These are phyloP conservation scores for Limnephilus lunatus DNA, from an alignment of 2,888 invertebrate species.

Conservation along the genomic window DNA sequence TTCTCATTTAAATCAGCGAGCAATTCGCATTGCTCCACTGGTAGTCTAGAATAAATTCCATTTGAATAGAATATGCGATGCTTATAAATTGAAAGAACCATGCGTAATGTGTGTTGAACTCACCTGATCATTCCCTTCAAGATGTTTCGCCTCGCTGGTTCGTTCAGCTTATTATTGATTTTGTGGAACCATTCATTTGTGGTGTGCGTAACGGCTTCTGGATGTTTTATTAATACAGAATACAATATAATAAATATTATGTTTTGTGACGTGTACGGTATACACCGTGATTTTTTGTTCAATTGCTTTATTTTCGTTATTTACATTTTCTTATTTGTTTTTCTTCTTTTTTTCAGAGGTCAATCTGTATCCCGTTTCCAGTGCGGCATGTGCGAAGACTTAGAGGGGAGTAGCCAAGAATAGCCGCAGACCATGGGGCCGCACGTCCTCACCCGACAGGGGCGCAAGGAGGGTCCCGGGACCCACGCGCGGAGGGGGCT, in stretches of 20 bases:
- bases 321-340: constrained; percentile 14
- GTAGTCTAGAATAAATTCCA: background rate
- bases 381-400: constrained; percentile 32
- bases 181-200: constrained; percentile 15
- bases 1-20: background rate
- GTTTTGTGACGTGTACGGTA: background rate
- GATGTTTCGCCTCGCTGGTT: background rate
- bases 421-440: constrained; percentile 55
- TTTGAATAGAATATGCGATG: background rate
- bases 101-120: background rate
- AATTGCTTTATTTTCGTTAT: background rate
- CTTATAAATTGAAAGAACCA: background rate
- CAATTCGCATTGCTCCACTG: background rate
- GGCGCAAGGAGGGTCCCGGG: constrained; percentile 64
- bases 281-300: background rate
- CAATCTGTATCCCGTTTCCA: constrained; percentile 21
- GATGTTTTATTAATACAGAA: background rate
- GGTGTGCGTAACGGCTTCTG: constrained; percentile 31
- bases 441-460: constrained; percentile 65
- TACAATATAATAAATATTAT: background rate
- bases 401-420: constrained; percentile 45
- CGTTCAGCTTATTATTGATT: constrained; percentile 10
- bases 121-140: constrained; percentile 5
- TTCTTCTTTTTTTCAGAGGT: constrained; percentile 52
- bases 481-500: constrained; percentile 68